phyloP scores from a whole-genome alignment of 2,888 invertebrate species.

The Xestia xanthographa region DNA sequence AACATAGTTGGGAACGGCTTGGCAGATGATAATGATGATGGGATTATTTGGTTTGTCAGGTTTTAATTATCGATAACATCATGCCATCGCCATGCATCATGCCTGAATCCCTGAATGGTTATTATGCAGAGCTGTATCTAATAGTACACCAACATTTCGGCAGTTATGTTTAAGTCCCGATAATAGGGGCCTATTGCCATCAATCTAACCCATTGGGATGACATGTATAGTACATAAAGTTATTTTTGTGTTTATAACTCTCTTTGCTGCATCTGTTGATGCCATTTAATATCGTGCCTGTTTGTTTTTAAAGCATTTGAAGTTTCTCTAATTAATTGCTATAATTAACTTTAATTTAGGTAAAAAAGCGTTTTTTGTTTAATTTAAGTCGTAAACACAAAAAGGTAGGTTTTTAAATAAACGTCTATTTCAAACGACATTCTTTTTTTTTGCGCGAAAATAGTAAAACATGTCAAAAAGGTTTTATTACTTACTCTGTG shows the following conservation, averaged over 20 bases:
- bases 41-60: no score
- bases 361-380: background rate
- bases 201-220: background rate
- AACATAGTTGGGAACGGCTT: no score
- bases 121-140: no score
- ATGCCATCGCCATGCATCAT: no score
- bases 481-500: background rate
- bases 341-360: background rate
- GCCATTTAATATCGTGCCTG: background rate
- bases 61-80: no score
- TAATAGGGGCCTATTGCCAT: no score
- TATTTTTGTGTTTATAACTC: background rate
- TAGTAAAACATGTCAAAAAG: background rate
- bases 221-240: background rate
- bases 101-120: no score
- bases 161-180: no score
- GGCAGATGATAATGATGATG: no score
- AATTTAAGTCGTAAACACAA: background rate
- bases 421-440: background rate
- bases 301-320: background rate
- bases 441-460: conserved; percentile 47
- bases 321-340: background rate
- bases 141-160: no score
- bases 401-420: background rate
- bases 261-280: background rate